These are phyloP conservation scores for Popillia japonica DNA, from an alignment of 1,140 invertebrate species.

Conservation along the genomic window DNA sequence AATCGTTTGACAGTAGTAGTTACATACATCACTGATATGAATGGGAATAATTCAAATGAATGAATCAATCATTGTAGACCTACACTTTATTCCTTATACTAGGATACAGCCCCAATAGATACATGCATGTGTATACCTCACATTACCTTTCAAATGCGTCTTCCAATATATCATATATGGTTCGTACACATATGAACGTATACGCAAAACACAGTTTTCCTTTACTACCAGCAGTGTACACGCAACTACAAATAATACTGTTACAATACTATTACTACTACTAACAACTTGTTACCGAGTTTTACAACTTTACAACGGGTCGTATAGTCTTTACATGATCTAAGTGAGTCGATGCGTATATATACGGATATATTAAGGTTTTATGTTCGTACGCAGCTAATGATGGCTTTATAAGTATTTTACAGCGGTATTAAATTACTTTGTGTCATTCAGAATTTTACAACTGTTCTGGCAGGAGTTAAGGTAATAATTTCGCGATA, in stretches of 20 bases:
- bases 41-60: no score
- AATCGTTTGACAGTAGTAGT: no score
- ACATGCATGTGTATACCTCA: no score
- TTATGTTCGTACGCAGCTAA: constrained; percentile 9
- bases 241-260: background rate
- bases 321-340: constrained; percentile 8
- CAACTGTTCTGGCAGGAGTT: background rate
- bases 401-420: constrained; percentile 20
- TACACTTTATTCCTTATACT: no score
- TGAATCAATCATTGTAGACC: no score
- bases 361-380: background rate
- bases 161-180: no score
- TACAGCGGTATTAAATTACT: background rate
- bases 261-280: constrained; percentile 23
- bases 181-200: background rate
- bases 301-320: constrained; percentile 23
- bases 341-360: constrained; percentile 10
- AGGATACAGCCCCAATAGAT: no score
- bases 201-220: constrained; percentile 1
- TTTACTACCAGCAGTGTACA: background rate
- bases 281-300: background rate
- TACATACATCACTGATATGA: no score
- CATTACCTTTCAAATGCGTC: no score
- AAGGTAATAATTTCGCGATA: background rate
- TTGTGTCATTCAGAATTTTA: constrained; percentile 1